Base-by-base conservation (phyloP, 1,140 invertebrate genomes). In the Drosophila trapezifrons region DNA sequence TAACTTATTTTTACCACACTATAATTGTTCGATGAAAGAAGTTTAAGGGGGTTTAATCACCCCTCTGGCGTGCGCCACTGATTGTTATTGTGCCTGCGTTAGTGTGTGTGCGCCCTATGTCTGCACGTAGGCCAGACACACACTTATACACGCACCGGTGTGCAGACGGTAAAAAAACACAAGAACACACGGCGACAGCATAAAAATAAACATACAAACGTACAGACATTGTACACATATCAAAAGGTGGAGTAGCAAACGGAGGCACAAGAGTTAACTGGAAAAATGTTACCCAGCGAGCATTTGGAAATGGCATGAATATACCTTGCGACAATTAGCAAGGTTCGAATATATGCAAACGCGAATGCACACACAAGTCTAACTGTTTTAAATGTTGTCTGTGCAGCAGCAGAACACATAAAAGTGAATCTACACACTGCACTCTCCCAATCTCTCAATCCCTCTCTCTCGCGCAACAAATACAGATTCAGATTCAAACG, bases 101-200 rank as follows among this genome's bases (percentile, higher is more conserved):
- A n/a, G 40, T 42, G 45, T 74, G 52, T 43, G 60, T 42, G 62
- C 63, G 62, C 40, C 75, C 20, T 55, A 81, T 78, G 83, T 86
- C 83, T 86, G 83, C 82, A 87, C 83, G 76, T 86, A 87, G 71
- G 67, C 84, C 84, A 89, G 73, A 89, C 80, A 67, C 69, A 71
- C 69, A 80, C 74, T 51, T 42, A 62, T 45, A 70, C 46, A 51
- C 46, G 37, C 20, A 76, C 72, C 63, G 69, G 69, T 63, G 49
- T 46, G 71, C 57, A 59, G 74, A 76, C 74, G 60, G 43, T 55
- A 74, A 75, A 74, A 55, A 73, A 75, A 75, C 67, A 85, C 52
- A 74, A 84, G 81, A 85, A 85, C 77, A 69, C 81, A 77, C 77
- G 47, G 64, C 73, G 77, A 69, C 83, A 86, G 84, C 83, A 86